phyloP scores from a whole-genome alignment of 2,888 invertebrate species.

The Microplitis deprimator region DNA sequence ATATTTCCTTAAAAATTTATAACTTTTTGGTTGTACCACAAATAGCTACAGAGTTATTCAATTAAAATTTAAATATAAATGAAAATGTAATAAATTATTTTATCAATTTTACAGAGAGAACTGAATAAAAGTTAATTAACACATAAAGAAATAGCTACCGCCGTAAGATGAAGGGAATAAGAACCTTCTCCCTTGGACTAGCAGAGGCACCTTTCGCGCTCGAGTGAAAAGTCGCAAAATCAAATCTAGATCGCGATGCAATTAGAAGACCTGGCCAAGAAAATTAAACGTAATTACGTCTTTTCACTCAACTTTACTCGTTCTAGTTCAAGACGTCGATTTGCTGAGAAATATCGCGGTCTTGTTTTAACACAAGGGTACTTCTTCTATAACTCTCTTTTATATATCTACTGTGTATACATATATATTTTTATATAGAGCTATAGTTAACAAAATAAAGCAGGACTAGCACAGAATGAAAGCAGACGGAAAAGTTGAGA shows the following conservation, averaged over 20 bases:
- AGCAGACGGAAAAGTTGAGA: not conserved
- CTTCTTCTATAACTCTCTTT: too few species aligned
- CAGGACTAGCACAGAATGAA: slow-evolving; percentile 23
- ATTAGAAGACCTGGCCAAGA: slow-evolving; percentile 42
- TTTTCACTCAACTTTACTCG: slow-evolving; percentile 47
- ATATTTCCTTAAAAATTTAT: too few species aligned
- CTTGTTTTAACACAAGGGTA: slow-evolving; percentile 42
- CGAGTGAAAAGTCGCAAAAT: slow-evolving; percentile 43
- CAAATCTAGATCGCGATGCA: slow-evolving; percentile 48
- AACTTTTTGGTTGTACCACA: too few species aligned
- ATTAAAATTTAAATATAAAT: not conserved
- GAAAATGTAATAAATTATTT: not conserved
- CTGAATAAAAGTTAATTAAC: not conserved
- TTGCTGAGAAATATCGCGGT: slow-evolving; percentile 17
- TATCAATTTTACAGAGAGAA: not conserved
- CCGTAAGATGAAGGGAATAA: not conserved
- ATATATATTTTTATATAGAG: too few species aligned
- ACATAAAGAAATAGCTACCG: not conserved
- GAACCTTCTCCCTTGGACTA: not conserved
- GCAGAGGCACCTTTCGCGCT: not conserved
- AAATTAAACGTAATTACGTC: slow-evolving; percentile 47
- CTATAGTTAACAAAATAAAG: slow-evolving; percentile 4
- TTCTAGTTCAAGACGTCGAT: slow-evolving; percentile 33
- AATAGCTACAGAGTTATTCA: too few species aligned
- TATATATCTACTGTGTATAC: too few species aligned